Evolutionary conservation across 2,113 vertebrate species (phyloP), one percentile per base, ranked within the genome.

Genomic region (Microtus pennsylvanicus): DNA sequence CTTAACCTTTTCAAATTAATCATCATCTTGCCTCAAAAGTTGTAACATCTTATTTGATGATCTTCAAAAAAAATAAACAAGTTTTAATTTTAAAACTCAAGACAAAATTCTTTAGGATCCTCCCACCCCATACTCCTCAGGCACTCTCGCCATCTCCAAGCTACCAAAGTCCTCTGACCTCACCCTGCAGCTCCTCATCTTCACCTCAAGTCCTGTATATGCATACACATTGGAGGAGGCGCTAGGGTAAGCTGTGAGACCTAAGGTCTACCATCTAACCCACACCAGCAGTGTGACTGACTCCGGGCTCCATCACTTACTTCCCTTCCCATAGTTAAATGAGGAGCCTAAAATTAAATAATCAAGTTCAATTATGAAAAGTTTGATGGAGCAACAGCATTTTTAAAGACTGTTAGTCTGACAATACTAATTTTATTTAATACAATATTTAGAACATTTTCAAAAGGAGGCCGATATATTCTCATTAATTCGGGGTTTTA

Each of bases 1-100:
- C 78, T 94, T 90, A 77, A 96, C 90, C n/a, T 87, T 91, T 76
- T 87, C 58, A 70, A 81, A 87, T 96, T 90, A 75, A 93, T 80
- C 26, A 10, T 93, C 17, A 82, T 89, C 77, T 52, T 86, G 42
- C 55, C 63, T 91, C 82, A 80, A 91, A 89, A 94, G 70, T 52
- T 80, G 5, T 33, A 94, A 13, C 70, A 91, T 19, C 81, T 42
- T 1, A 45, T 63, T 67, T 70, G 69, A 93, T 17, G 74, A 42
- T 42, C 70, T 85, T n/a, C 63, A 69, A 22, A 74, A 94, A 89
- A 16, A 76, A 33, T n/a, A 75, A 80, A 90, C 74, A 92, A 93
- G 22, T 10, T 93, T 89, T 85, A 92, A 92, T 9, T 86, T 30
- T 94, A 70, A 94, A 92, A 52, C 47, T 28, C 38, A 42, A 42